Evolutionary conservation across 1,140 invertebrate genomes (phyloP), one percentile per base, ranked within the genome.

Genomic region (Leptinotarsa lineolata): DNA sequence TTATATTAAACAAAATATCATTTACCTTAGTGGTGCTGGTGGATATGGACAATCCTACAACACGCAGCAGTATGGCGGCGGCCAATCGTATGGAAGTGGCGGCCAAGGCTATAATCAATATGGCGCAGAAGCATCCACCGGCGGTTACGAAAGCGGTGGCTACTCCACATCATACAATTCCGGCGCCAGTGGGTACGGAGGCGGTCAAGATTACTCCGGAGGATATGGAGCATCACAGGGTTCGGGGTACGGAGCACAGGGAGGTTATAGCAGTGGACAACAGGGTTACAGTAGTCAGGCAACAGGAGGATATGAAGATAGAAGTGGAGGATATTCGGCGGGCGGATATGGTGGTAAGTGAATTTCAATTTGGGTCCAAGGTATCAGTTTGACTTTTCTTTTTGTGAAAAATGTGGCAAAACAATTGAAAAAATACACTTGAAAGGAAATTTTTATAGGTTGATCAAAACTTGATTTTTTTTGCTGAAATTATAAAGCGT

Each of bases 191-290:
- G 68, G 73, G n/a, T 44, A 46, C 18, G 22, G 60, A 16, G 73
- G 73, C 18, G 70, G 61, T 16, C 54, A 45, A 18, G 76, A 73
- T 18, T 72, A 72, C 22, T 75, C 72, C 68, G 72, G 70, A 22
- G 73, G 75, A 20, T 63, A 69, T 16, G 65, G 69, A 70, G 58
- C 64, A 24, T 68, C 74, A n/a, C 70, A 74, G 54, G 72, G 74
- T 64, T 76, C 74, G 21, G 74, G 71, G 2, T 66, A 63, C 4
- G 76, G 75, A 61, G 68, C 46, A 58, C 58, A 61, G 59, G 68
- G 68, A n/a, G 67, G 67, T 68, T 68, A 68, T 21, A 63, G 61
- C 20, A 63, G 61, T 21, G 61, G 61, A 63, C 16, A 16, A 63
- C 61, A 63, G 20, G 61, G 61, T 63, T 16, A 20, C 15, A 45